phyloP scores from a whole-genome alignment of 2,113 vertebrate genomes.

The Gasterosteus nipponicus region DNA sequence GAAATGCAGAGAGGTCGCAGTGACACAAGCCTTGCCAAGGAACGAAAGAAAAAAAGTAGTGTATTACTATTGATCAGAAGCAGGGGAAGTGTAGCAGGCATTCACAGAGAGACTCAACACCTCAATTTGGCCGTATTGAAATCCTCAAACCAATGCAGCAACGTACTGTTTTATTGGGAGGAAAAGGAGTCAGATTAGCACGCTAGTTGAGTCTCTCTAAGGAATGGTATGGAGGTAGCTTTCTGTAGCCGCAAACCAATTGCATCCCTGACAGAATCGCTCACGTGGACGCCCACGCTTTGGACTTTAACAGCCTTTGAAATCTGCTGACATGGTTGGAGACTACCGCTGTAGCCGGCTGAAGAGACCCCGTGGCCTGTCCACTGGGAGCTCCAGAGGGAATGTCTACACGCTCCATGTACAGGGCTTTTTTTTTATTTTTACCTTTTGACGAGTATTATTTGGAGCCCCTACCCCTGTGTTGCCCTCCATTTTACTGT shows the following conservation, averaged over 20 bases:
- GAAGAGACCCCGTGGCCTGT: slow-evolving; percentile 1
- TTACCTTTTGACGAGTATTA: not conserved
- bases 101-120: slow-evolving; percentile 50
- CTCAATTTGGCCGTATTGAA: slow-evolving; percentile 71
- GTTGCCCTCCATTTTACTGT: slow-evolving; percentile 48
- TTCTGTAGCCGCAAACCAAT: slow-evolving; percentile 40
- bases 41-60: slow-evolving; percentile 51
- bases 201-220: not conserved
- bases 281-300: slow-evolving; percentile 18
- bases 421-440: slow-evolving; percentile 11
- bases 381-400: slow-evolving; percentile 31
- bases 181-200: slow-evolving; percentile 30
- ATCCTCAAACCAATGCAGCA: slow-evolving; percentile 31
- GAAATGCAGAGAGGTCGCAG: slow-evolving; percentile 27
- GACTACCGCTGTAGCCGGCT: slow-evolving; percentile 12
- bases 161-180: not conserved
- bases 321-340: slow-evolving; percentile 48
- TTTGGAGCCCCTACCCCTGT: not conserved
- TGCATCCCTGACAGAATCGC: slow-evolving; percentile 36
- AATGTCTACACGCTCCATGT: slow-evolving; percentile 34
- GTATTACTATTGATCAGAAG: slow-evolving; percentile 75
- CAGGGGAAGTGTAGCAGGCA: slow-evolving; percentile 39
- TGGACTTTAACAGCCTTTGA: slow-evolving; percentile 60
- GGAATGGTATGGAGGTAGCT: slow-evolving; percentile 10
- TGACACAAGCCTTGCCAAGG: slow-evolving; percentile 40